Percentiles rank a stretch among this genome's conserved stretches.
Conservation (phyloP, 2,113 vertebrate species). For the Mormyrus lacerda region DNA sequence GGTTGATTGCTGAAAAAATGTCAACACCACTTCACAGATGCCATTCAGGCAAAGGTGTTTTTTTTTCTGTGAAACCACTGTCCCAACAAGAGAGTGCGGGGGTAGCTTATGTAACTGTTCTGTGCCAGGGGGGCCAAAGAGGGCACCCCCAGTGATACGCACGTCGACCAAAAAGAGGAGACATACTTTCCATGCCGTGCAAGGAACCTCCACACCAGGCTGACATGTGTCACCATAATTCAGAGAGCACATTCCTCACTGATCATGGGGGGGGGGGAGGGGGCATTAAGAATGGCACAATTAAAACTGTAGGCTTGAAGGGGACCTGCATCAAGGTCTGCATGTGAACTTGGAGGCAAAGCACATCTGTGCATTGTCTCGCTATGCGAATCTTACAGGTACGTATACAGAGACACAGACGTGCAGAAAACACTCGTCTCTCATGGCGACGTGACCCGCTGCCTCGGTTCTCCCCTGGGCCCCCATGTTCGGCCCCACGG, state of each 20-base stretch:
- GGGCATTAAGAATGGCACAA: background rate
- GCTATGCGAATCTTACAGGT: background rate
- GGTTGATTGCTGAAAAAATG: conserved; percentile 65
- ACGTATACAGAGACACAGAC: background rate
- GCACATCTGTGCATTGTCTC: background rate
- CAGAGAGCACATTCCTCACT: background rate
- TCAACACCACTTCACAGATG: conserved; percentile 58
- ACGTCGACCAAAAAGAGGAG: conserved; percentile 9
- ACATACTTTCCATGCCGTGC: background rate
- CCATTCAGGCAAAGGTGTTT: conserved; percentile 50
- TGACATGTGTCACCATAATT: background rate
- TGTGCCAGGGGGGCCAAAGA: conserved; percentile 30
- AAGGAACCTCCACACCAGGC: background rate
- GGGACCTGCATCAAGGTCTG: background rate
- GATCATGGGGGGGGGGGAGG: background rate
- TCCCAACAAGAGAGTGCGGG: conserved; percentile 34
- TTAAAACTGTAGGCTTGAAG: background rate
- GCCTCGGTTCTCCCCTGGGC: conserved; percentile 13
- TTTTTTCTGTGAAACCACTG: conserved; percentile 33
- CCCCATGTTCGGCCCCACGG: conserved; percentile 11
- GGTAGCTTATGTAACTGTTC: conserved; percentile 53
- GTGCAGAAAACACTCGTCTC: background rate
- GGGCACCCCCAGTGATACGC: conserved; percentile 24
- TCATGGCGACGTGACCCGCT: conserved; percentile 21
- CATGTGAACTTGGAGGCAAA: background rate